Evolutionary conservation across 2,113 vertebrate species (phyloP), one percentile per base, ranked within the genome.

Genomic region (Ivindomyrus marchei): DNA sequence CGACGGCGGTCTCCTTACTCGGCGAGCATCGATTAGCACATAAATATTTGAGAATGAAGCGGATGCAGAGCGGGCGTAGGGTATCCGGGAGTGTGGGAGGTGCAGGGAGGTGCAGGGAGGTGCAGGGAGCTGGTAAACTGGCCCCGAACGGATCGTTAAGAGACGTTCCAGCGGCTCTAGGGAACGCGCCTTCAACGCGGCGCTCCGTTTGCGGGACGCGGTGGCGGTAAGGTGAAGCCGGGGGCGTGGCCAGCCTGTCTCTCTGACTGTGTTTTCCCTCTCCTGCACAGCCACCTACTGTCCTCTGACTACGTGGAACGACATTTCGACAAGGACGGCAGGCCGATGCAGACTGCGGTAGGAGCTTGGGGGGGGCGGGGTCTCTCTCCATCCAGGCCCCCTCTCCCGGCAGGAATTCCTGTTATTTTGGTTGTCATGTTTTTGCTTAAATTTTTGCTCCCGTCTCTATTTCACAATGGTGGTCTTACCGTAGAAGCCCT

Each of bases 231-330:
- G 47, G 84, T 27, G 83, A n/a, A 17, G 77, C 19, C 7, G 0
- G 8, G n/a, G 62, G 31, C 7, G 36, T 83, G 39, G 36, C 77
- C 31, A 45, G 36, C 39, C 39, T 19, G 36, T 17, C 24, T 1
- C 58, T 3, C 36, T 88, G 31, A 62, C 87, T 45, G 36, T 88
- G 15, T 62, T 42, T 13, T 9, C 85, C 3, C 49, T 13, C 52
- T 93, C 89, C 92, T 49, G 91, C 89, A 42, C 94, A 99, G 98
- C 92, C 96, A 97, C 92, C 97, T 99, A 87, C 96, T 99, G n/a
- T 97, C 98, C 46, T 97, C 97, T 0, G 94, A 95, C 31, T 98
- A 98, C 3, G 94, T 97, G 92, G 98, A 99, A 83, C 96, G 96
- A 4, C 97, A 97, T 92, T 94, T 98, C 91, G 94, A 95, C 90